Evolutionary conservation across 2,797 vertebrate genomes (phyloP), one percentile per base, ranked within the genome.

Genomic region (Furcifer pardalis): DNA sequence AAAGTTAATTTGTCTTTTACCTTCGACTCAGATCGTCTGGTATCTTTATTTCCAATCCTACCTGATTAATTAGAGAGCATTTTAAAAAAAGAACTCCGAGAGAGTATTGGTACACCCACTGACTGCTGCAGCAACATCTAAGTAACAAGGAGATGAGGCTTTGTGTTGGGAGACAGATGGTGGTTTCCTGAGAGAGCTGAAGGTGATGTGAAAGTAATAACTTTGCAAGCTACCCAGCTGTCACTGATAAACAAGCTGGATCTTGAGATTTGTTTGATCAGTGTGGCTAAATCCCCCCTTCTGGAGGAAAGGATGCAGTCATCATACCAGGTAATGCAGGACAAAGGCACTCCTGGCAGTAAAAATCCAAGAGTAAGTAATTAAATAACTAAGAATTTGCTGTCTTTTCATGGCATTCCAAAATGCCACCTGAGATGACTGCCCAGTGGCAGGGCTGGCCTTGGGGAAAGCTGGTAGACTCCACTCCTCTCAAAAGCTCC

Each of bases 51-150:
- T 52, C n/a, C 44, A 56, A 81, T 30, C 56, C 88, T 83, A 46
- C 84, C 88, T 88, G 73, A 85, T 86, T 81, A 44, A 75, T 76
- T 76, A 60, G 32, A 65, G 5, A 87, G 87, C 52, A 46, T 88
- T 91, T 35, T 21, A 23, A 79, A 74, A 84, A 87, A 63, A 74
- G 44, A 68, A 68, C 49, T 37, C 25, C 21, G 25, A 56, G 79
- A 27, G 30, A 56, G 17, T 30, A 25, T 32, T 56, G 46, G 46
- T 35, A 15, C 21, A 40, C 21, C 44, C 5, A 8, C 17, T 52
- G 6, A 40, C 7, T 23, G 10, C 21, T 52, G 30, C n/a, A 9
- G 5, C 30, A 60, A 56, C 25, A 30, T 62, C 37, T n/a, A 3
- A 68, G 32, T 6, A n/a, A 30, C 27, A 27, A 44, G 35, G 52